Conservation (phyloP, 2,888 invertebrate species). For the Drosophila demipolita region DNA sequence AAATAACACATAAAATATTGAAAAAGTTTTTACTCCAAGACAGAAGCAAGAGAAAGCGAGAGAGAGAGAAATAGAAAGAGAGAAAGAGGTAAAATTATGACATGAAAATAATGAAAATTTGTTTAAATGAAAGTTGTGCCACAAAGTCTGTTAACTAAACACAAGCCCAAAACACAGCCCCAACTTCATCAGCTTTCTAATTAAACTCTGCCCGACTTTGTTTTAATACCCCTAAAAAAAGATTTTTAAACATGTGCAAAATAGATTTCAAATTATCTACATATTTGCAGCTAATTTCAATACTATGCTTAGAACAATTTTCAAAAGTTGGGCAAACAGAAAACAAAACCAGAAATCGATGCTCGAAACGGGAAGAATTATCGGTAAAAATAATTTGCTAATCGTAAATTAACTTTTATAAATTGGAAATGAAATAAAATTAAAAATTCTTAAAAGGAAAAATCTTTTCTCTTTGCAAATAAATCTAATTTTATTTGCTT, state of each 20-base stretch:
- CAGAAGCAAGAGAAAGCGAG: constrained; percentile 18
- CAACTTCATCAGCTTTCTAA: constrained; percentile 1
- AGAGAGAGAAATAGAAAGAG: neutral
- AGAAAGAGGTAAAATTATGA: constrained; percentile 30
- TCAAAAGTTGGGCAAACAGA: neutral
- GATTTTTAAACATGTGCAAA: neutral
- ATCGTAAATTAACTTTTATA: neutral
- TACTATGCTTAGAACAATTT: neutral
- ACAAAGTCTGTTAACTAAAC: constrained; percentile 24
- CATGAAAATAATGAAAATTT: constrained; percentile 74
- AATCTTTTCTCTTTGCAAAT: neutral
- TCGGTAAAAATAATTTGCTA: neutral
- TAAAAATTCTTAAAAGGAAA: neutral
- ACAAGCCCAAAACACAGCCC: constrained; percentile 3
- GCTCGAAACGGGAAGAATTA: neutral
- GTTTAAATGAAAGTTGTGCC: constrained; percentile 62
- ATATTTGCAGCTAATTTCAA: neutral
- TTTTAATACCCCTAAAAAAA: constrained; percentile 26
- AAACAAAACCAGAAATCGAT: neutral
- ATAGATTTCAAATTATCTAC: neutral
- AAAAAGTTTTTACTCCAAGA: constrained; percentile 61
- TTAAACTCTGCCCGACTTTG: constrained; percentile 7
- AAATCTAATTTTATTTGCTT: neutral
- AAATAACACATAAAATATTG: constrained; percentile 78
- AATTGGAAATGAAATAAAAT: neutral